These are phyloP conservation scores for Heliconius cydno DNA, from an alignment of 2,888 invertebrate genomes.

Conservation along the genomic window DNA sequence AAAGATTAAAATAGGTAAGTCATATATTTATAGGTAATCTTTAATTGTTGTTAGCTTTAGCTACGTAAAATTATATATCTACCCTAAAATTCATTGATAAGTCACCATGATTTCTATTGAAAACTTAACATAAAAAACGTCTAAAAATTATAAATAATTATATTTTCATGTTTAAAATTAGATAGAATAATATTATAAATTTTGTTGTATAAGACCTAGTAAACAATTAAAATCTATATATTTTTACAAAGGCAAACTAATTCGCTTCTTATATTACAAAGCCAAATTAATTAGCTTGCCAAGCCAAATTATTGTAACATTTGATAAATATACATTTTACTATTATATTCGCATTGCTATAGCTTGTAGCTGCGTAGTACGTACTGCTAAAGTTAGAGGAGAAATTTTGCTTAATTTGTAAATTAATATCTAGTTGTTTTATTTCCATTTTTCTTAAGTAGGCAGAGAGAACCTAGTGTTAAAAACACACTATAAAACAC, in stretches of 20 bases:
- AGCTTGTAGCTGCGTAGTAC: background rate
- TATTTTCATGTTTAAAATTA: no score
- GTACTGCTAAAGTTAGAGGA: background rate
- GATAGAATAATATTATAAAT: no score
- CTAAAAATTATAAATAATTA: background rate
- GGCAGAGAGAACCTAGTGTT: no score
- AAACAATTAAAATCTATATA: no score
- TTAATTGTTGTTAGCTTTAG: background rate
- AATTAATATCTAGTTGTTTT: background rate
- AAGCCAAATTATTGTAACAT: background rate
- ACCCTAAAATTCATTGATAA: background rate
- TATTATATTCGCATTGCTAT: no score
- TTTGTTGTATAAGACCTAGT: no score
- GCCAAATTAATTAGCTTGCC: no score
- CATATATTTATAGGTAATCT: background rate
- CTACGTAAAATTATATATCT: background rate
- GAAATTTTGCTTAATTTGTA: background rate
- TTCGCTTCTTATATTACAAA: no score
- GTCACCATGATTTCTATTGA: background rate
- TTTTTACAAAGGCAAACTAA: background rate
- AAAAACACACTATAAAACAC: no score
- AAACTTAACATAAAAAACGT: background rate
- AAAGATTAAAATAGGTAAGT: conserved; percentile 78
- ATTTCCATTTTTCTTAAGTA: background rate
- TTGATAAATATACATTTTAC: background rate